Percentiles rank a stretch among this genome's conserved stretches.
Conservation (phyloP, 2,888 invertebrate species). For the Aphidoletes aphidimyza region DNA sequence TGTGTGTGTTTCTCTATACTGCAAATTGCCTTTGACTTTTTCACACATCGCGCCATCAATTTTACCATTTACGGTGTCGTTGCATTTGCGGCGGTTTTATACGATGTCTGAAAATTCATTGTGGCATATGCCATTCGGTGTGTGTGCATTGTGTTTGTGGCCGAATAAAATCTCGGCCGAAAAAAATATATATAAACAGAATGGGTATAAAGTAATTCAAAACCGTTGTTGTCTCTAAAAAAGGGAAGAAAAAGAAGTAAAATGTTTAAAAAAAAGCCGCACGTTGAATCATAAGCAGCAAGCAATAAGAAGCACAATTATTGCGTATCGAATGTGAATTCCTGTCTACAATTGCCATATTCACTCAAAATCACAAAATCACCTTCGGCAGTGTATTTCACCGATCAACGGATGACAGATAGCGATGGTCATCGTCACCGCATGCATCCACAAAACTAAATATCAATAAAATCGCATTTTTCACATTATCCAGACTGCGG, state of each 20-base stretch:
- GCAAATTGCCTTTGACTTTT: conserved; percentile 6
- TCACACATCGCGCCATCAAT: conserved; percentile 12
- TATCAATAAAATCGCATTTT: neutral
- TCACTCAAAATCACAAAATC: neutral
- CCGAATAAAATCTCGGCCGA: too few species aligned
- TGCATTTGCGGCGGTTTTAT: neutral
- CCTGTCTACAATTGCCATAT: neutral
- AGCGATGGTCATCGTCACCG: conserved; percentile 15
- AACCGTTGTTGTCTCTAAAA: neutral
- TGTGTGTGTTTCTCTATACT: neutral
- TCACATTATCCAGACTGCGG: neutral
- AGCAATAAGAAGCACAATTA: too few species aligned
- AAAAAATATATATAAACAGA: neutral
- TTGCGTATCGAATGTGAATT: conserved; percentile 20
- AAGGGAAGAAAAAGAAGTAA: neutral
- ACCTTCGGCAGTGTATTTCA: neutral
- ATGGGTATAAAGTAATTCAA: neutral
- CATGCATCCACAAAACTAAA: neutral
- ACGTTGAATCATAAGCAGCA: neutral
- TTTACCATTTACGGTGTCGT: conserved; percentile 38
- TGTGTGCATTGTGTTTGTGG: too few species aligned
- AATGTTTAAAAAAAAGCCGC: too few species aligned
- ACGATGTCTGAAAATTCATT: neutral
- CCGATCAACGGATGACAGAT: conserved; percentile 17
- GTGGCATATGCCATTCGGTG: neutral